phyloP scores from a whole-genome alignment of 2,113 vertebrate species.

The Dolichallabes microphthalmus region DNA sequence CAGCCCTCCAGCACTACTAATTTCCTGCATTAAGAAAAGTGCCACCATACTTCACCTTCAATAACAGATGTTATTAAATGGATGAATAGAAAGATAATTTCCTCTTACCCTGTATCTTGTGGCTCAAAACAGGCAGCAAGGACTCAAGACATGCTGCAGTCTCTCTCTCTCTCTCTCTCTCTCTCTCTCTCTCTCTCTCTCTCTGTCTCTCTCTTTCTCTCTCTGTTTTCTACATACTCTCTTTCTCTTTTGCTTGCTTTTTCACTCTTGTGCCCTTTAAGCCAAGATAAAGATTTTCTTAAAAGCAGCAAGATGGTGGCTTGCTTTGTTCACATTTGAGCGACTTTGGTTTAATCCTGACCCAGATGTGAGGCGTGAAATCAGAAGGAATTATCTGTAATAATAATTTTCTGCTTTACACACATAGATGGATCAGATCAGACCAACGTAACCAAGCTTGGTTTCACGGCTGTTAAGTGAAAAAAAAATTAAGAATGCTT shows the following conservation, averaged over 20 bases:
- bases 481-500: constrained; percentile 28
- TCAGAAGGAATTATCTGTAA: constrained; percentile 49
- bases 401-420: constrained; percentile 50
- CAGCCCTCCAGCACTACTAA: constrained; percentile 45
- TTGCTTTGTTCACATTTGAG: constrained; percentile 53
- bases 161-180: constrained; percentile 5
- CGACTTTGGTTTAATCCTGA: constrained; percentile 41
- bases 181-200: neutral
- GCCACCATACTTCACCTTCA: constrained; percentile 46
- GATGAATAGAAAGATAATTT: constrained; percentile 43
- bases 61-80: constrained; percentile 57
- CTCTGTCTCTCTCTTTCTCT: neutral
- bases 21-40: constrained; percentile 45
- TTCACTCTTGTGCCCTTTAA: constrained; percentile 12
- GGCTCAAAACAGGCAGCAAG: constrained; percentile 19
- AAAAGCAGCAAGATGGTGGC: constrained; percentile 20
- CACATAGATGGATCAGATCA: constrained; percentile 41
- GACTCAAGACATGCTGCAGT: constrained; percentile 10
- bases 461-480: constrained; percentile 36
- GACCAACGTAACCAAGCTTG: constrained; percentile 45
- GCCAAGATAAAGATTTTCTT: constrained; percentile 35
- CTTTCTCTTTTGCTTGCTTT: neutral
- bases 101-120: constrained; percentile 15
- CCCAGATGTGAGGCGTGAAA: constrained; percentile 33
- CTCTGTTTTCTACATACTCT: neutral